These are phyloP conservation scores for Poecile montanus DNA, from an alignment of 2,797 vertebrate genomes.

Conservation along the genomic window DNA sequence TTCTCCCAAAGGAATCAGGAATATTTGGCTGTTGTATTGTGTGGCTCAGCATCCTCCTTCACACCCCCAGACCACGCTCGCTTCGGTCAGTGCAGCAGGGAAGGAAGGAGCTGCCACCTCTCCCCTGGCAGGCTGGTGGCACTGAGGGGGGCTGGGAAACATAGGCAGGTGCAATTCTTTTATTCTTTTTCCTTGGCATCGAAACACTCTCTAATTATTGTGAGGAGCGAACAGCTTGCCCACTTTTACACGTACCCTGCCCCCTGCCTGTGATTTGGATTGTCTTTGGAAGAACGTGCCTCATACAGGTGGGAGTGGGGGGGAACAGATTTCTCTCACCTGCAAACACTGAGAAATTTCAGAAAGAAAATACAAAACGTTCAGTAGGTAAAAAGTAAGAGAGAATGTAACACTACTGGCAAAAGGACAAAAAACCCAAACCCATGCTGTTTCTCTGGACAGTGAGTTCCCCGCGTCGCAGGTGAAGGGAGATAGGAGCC, in stretches of 20 bases:
- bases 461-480: neutral
- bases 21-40: neutral
- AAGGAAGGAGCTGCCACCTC: neutral
- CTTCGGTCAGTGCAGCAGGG: neutral
- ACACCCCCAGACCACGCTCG: fast-evolving
- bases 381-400: neutral
- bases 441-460: neutral
- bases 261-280: constrained; percentile 59
- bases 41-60: neutral
- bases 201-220: constrained; percentile 35
- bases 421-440: neutral
- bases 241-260: constrained; percentile 60
- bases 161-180: constrained; percentile 35
- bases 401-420: neutral
- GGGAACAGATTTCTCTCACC: constrained; percentile 1
- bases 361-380: neutral
- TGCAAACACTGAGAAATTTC: neutral
- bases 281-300: constrained; percentile 32
- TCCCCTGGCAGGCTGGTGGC: neutral
- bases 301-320: neutral
- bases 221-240: constrained; percentile 53
- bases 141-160: neutral
- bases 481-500: neutral
- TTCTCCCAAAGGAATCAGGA: neutral
- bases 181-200: constrained; percentile 36